Base-by-base conservation (phyloP, 1,140 invertebrate genomes). In the Lepidotrigona ventralis region DNA sequence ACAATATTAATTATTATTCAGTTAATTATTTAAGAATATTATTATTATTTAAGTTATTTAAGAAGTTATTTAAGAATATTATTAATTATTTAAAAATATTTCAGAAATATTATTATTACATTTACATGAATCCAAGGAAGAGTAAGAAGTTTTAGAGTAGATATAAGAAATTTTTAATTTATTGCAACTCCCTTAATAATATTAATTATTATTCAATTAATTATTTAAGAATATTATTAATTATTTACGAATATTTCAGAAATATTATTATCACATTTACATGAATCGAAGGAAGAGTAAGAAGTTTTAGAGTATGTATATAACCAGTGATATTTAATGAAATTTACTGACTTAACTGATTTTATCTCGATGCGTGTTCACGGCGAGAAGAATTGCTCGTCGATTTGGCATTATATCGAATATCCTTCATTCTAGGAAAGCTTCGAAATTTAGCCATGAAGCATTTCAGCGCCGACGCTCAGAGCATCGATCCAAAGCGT, bases 401-500 rank as follows among this genome's bases (percentile, higher is more conserved):
- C 5, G 68, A 76, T 86, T 68, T 80, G 1, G 29, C 33, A 19
- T 68, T 54, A 46, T 19, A 23, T 68, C 54, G 60, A 39, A 46
- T 71, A 71, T 83, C 56, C n/a, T 73, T 76, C 29, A 68, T 72
- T 84, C 26, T 26, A 69, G 84, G 76, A 84, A 85, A 78, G 71
- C 63, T 77, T 54, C 64, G 56, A 78, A 88, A 88, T 83, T 58
- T 60, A 81, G 54, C 53, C 21, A 74, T 74, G 81, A 85, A 84
- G 72, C 86, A 83, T 88, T 84, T 77, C 69, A 86, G 92, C 91
- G 90, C 91, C 91, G 91, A 92, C 91, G 88, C 88, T 90, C 83
- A 79, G 77, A 87, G 84, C 93, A 93, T 93, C 90, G 93, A 93
- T 93, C 93, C 92, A 76, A 64, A 83, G 93, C 93, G 93, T 93